A percentile compares a stretch with the other conserved stretches of the same genome.
Evolutionary conservation across 2,113 vertebrate species (phyloP).

Genomic region (Halcyon senegalensis): DNA sequence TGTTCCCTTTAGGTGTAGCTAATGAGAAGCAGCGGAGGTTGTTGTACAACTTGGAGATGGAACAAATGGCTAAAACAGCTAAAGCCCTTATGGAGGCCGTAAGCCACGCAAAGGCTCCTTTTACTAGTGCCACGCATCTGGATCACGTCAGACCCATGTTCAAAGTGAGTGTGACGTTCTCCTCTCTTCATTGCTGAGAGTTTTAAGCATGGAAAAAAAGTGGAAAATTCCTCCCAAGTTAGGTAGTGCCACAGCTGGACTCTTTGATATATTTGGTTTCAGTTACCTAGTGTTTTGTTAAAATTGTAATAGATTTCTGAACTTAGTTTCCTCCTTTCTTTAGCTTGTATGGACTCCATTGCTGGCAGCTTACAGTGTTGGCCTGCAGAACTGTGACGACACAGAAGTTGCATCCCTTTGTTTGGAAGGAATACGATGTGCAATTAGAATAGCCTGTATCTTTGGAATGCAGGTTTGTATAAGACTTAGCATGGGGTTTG

Average conservation of each 20-base stretch:
- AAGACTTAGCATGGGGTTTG: neutral
- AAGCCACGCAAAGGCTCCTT: slow-evolving; percentile 94
- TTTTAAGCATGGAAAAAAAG: neutral
- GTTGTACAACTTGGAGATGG: slow-evolving; percentile 97
- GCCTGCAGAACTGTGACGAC: slow-evolving; percentile 96
- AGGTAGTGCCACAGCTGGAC: neutral
- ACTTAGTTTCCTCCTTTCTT: neutral
- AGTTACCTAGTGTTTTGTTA: neutral
- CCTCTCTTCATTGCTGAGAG: neutral
- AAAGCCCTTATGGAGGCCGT: slow-evolving; percentile 98
- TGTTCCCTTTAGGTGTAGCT: slow-evolving; percentile 80
- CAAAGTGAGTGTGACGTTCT: neutral
- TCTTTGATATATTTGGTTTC: neutral
- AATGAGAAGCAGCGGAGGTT: slow-evolving; percentile 94
- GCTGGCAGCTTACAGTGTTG: slow-evolving; percentile 94
- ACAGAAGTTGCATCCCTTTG: slow-evolving; percentile 93
- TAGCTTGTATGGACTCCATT: slow-evolving; percentile 96
- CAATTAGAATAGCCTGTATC: slow-evolving; percentile 93
- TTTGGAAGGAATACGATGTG: slow-evolving; percentile 95
- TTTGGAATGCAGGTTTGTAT: slow-evolving; percentile 94
- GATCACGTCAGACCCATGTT: slow-evolving; percentile 92
- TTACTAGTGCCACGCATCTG: slow-evolving; percentile 96
- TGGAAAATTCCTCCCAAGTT: neutral
- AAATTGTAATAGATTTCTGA: neutral
- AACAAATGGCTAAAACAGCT: slow-evolving; percentile 98